Evolutionary conservation across 2,797 vertebrate genomes (phyloP).

Genomic region (Lagorchestes hirsutus): DNA sequence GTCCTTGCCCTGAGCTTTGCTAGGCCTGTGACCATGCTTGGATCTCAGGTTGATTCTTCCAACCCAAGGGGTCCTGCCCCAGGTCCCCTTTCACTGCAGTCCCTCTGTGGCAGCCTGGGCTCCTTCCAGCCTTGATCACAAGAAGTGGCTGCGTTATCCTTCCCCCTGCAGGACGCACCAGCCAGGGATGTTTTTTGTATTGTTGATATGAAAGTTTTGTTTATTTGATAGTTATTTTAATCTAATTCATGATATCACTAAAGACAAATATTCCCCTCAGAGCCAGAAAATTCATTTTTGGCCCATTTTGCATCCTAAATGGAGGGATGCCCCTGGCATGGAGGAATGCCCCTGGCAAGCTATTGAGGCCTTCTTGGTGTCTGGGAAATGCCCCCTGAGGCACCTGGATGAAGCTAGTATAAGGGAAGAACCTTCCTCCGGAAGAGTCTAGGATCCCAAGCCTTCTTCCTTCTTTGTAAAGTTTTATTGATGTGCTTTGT

Average conservation of each 20-base stretch:
- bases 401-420: accelerated
- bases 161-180: accelerated
- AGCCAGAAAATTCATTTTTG: background rate
- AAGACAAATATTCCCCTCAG: slow-evolving; percentile 48
- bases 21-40: background rate
- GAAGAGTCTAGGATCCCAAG: background rate
- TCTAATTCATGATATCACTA: slow-evolving; percentile 40
- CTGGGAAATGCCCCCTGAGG: accelerated
- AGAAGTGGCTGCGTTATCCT: accelerated
- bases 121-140: too few species aligned
- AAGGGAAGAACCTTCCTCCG: background rate
- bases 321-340: accelerated
- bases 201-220: slow-evolving; percentile 44
- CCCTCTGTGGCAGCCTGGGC: background rate
- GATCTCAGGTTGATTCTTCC: too few species aligned
- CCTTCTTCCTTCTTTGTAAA: background rate
- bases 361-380: accelerated
- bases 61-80: too few species aligned
- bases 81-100: background rate
- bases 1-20: background rate
- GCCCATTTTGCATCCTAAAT: background rate
- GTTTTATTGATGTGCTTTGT: background rate
- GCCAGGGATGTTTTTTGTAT: background rate
- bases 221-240: slow-evolving; percentile 47
- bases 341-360: too few species aligned